Percentiles rank a stretch among this genome's conserved stretches.
These are phyloP conservation scores for Microtus californicus DNA, from an alignment of 2,797 vertebrate genomes.

Conservation along the genomic window DNA sequence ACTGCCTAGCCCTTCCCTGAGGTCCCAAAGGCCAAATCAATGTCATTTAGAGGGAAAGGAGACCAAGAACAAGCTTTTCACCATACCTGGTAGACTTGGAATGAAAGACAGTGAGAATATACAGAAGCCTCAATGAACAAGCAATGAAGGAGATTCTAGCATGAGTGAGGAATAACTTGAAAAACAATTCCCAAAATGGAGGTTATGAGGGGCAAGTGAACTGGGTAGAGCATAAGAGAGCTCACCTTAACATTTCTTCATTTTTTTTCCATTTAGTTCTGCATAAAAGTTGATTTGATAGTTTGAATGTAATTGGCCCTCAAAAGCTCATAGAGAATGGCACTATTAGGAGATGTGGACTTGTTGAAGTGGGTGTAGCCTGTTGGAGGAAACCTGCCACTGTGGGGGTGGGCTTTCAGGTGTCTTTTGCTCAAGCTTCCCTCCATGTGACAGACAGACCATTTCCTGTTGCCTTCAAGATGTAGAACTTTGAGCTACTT, in stretches of 20 bases:
- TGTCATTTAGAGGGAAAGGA: not conserved
- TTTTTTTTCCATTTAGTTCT: conserved; percentile 8
- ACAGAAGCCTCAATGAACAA: not conserved
- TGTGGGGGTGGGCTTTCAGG: not conserved
- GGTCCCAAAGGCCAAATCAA: not conserved
- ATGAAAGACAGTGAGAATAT: not conserved
- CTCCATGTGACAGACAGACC: not conserved
- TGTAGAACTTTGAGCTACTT: not conserved
- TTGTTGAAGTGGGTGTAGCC: not conserved
- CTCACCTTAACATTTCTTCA: not conserved
- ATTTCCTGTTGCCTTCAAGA: not conserved
- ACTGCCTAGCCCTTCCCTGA: not conserved
- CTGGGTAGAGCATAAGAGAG: not conserved
- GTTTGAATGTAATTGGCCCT: not conserved
- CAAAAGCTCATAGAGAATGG: not conserved
- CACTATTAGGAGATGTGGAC: not conserved
- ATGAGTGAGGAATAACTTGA: not conserved
- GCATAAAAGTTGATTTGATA: not conserved
- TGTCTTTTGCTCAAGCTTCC: not conserved
- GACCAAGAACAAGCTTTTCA: not conserved
- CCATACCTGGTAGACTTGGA: not conserved
- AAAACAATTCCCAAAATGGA: not conserved
- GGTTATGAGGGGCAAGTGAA: not conserved
- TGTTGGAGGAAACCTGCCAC: not conserved
- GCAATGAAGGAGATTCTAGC: not conserved